These are phyloP conservation scores for Pristionchus maxplancki DNA, from an alignment of 2,888 invertebrate genomes.

Conservation along the genomic window DNA sequence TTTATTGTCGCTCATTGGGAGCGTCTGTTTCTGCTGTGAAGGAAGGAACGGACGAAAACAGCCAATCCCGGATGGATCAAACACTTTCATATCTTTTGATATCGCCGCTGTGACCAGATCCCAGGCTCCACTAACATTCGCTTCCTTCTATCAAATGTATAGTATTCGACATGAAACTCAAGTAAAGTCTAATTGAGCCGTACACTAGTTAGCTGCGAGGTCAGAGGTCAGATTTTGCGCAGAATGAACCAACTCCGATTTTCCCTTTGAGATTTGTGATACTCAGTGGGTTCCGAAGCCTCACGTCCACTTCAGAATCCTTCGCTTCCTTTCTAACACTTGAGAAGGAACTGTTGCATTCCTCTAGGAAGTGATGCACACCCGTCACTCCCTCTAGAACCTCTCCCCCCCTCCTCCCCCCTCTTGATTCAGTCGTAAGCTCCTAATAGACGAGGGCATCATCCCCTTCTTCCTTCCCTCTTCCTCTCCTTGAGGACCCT, in stretches of 20 bases:
- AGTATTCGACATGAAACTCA: too few relatives aligned
- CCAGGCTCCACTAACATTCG: too few relatives aligned
- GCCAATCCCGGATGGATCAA: not conserved
- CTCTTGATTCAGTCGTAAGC: slow-evolving; percentile 23
- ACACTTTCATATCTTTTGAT: too few relatives aligned
- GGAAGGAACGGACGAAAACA: not conserved
- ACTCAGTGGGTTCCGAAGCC: not conserved
- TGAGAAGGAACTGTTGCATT: not conserved
- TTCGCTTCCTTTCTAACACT: not conserved
- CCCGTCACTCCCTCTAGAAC: not conserved
- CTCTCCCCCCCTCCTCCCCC: not conserved
- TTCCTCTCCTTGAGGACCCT: slow-evolving; percentile 4
- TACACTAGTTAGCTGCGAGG: too few relatives aligned
- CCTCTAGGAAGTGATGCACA: not conserved
- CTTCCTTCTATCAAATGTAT: too few relatives aligned
- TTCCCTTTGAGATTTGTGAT: not conserved
- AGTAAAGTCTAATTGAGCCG: too few relatives aligned
- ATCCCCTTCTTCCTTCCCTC: not conserved
- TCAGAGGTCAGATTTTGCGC: too few relatives aligned
- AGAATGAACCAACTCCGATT: too few relatives aligned
- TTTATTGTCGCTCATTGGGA: slow-evolving; percentile 19
- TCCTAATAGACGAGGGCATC: slow-evolving; percentile 20
- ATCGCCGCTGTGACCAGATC: too few relatives aligned
- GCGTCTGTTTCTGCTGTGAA: not conserved
- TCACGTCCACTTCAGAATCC: not conserved